Conservation (phyloP, 2,888 invertebrate species). For the Galerucella pusilla region DNA sequence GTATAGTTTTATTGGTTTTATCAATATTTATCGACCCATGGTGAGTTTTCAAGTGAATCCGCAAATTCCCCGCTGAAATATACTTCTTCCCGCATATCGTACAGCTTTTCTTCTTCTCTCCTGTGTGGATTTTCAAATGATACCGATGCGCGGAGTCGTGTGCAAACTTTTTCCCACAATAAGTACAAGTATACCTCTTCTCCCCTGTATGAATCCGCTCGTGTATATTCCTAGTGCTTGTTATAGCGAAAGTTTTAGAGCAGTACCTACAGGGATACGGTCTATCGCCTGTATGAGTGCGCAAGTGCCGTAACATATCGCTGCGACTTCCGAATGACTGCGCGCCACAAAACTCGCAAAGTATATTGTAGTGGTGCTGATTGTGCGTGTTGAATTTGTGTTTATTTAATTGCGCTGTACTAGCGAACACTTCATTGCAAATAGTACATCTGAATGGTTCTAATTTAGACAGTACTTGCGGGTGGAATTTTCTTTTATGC, state of each 20-base stretch:
- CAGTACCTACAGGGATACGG: slow-evolving; percentile 63
- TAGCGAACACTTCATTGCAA: slow-evolving; percentile 61
- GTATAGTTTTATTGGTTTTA: not conserved
- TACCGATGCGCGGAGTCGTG: slow-evolving; percentile 71
- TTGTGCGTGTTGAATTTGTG: slow-evolving; percentile 56
- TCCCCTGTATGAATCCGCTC: slow-evolving; percentile 54
- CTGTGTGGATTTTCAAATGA: slow-evolving; percentile 72
- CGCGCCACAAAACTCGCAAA: slow-evolving; percentile 62
- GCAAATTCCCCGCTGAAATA: slow-evolving; percentile 43
- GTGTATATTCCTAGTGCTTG: slow-evolving; percentile 60
- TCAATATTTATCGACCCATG: slow-evolving; percentile 11
- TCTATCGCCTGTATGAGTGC: slow-evolving; percentile 64
- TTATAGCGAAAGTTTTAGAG: slow-evolving; percentile 66
- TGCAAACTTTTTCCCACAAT: slow-evolving; percentile 60
- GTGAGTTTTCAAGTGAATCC: slow-evolving; percentile 38
- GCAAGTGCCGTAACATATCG: slow-evolving; percentile 59
- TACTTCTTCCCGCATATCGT: slow-evolving; percentile 67
- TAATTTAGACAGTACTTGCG: slow-evolving; percentile 58
- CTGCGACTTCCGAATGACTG: slow-evolving; percentile 58
- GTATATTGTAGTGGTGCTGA: slow-evolving; percentile 63
- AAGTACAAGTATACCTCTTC: slow-evolving; percentile 61
- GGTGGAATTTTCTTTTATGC: slow-evolving; percentile 67
- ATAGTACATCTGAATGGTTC: slow-evolving; percentile 60
- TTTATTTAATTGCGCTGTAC: slow-evolving; percentile 55
- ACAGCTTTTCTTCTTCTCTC: slow-evolving; percentile 70